Evolutionary conservation across 2,888 invertebrate species (phyloP), one percentile per base, ranked within the genome.

Genomic region (Chrysotoxum bicinctum): DNA sequence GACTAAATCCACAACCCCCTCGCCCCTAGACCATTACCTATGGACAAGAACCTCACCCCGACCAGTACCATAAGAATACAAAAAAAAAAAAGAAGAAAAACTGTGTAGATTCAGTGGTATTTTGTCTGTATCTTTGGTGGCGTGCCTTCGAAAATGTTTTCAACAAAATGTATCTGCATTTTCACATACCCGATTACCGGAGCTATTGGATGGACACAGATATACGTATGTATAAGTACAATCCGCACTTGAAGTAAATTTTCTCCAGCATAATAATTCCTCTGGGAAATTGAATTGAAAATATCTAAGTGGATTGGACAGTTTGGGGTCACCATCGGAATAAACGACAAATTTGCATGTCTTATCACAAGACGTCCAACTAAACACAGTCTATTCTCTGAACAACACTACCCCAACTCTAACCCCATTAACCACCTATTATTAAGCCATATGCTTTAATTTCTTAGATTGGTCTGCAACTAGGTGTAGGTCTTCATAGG

Each of bases 231-330:
- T 21, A 48, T 68, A 79, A 70, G 74, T 79, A 73, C 79, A 80
- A 75, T 80, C 80, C 66, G 84, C 75, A 84, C 80, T 84, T 84
- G 80, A 84, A 70, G 80, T 84, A 84, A 80, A 80, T 84, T 84
- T 66, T 84, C 84, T 84, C 80, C 21, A 73, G 78, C 73, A 84
- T 80, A 84, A 87, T 84, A 87, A 87, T 78, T 87, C 87, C 87
- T 72, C 82, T 76, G 87, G 87, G 87, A 87, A 87, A 87, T 87
- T 82, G 85, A 87, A 83, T 87, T 86, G 87, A 87, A 87, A 85
- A 85, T 87, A 84, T 87, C 73, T 87, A 87, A 87, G 87, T 87
- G 85, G 85, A 87, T 87, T 87, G 86, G 85, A 87, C 87, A 87
- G 87, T 87, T 87, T 87, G 87, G 77, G 87, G 87, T 87, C 87